These are phyloP conservation scores for Ceryle rudis DNA, from an alignment of 2,797 vertebrate species.

Conservation along the genomic window DNA sequence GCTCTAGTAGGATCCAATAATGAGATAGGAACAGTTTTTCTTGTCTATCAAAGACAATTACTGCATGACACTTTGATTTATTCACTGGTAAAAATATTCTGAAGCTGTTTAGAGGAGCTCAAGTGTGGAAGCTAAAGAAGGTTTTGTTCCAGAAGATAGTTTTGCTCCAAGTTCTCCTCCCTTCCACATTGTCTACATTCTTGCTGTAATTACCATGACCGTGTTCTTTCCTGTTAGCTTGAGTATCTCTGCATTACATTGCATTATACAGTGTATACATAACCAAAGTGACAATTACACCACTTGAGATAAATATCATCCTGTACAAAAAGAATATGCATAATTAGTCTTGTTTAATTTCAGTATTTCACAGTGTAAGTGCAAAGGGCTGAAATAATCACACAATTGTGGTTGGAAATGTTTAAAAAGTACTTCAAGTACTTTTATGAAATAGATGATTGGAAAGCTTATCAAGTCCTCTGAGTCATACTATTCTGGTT, in stretches of 20 bases:
- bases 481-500: not conserved
- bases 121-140: not conserved
- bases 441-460: not conserved
- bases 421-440: constrained; percentile 23
- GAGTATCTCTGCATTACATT: not conserved
- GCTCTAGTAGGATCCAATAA: not conserved
- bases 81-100: constrained; percentile 21
- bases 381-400: constrained; percentile 46
- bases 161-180: constrained; percentile 37
- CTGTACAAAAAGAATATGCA: not conserved
- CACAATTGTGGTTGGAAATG: not conserved
- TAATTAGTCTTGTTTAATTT: constrained; percentile 29
- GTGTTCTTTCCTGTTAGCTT: constrained; percentile 22
- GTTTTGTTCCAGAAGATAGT: not conserved
- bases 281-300: not conserved
- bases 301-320: constrained; percentile 40
- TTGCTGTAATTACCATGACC: not conserved
- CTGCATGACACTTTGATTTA: not conserved
- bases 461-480: not conserved
- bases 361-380: constrained; percentile 9
- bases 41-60: not conserved
- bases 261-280: not conserved
- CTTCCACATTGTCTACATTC: not conserved
- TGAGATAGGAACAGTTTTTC: not conserved
- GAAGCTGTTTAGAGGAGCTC: not conserved